phyloP scores from a whole-genome alignment of 2,113 vertebrate genomes.

The Macroglossus sobrinus region DNA sequence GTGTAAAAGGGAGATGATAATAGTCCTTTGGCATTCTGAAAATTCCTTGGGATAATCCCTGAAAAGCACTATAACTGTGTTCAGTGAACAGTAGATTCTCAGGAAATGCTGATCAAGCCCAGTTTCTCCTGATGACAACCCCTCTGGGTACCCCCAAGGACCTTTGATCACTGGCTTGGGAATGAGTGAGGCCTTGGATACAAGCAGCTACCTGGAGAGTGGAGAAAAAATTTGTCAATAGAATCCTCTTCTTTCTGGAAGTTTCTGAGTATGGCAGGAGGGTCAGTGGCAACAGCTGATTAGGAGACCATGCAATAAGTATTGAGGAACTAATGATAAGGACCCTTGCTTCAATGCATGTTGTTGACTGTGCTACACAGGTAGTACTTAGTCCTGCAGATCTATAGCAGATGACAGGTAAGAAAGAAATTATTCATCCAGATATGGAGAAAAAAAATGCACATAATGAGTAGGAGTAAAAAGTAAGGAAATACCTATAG shows the following conservation, averaged over 20 bases:
- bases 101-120: background rate
- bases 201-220: background rate
- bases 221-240: background rate
- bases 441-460: background rate
- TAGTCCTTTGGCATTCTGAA: background rate
- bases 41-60: background rate
- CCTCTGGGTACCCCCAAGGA: background rate
- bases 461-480: background rate
- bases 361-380: no score
- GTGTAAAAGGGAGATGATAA: background rate
- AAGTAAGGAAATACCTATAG: background rate
- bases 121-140: background rate
- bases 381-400: background rate
- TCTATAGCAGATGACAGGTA: background rate
- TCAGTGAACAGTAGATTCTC: background rate
- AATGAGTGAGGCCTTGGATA: background rate
- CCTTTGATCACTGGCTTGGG: background rate
- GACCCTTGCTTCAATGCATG: background rate
- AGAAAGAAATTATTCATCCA: background rate
- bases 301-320: background rate
- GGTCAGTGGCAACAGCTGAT: background rate
- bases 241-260: background rate
- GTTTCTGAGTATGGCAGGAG: background rate
- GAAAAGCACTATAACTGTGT: background rate
- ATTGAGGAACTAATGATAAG: background rate